These are phyloP conservation scores for Sebastolobus altivelis DNA, from an alignment of 2,797 vertebrate species.

Conservation along the genomic window DNA sequence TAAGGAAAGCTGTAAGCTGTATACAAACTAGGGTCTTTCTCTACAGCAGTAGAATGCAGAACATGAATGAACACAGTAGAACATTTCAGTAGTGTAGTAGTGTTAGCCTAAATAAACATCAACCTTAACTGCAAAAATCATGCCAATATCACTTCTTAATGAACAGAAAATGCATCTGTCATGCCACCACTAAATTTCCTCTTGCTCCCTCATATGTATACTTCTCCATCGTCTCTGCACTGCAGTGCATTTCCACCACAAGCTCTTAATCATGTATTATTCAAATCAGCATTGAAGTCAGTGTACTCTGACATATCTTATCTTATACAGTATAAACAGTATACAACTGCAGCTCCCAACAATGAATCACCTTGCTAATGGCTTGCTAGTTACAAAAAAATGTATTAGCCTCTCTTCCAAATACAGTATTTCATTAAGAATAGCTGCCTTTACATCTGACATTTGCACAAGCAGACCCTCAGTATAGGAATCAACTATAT, in stretches of 20 bases:
- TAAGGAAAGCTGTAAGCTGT: background rate
- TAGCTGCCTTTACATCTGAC: constrained; percentile 61
- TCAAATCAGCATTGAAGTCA: background rate
- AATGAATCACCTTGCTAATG: constrained; percentile 36
- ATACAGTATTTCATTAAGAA: constrained; percentile 48
- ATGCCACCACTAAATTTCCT: background rate
- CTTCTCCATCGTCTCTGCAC: background rate
- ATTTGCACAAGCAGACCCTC: constrained; percentile 67
- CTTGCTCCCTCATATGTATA: background rate
- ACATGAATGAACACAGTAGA: too few species aligned
- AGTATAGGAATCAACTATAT: constrained; percentile 56
- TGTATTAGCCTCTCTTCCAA: background rate
- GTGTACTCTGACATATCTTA: background rate
- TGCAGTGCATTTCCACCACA: background rate
- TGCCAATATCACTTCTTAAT: background rate
- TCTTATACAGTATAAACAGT: background rate
- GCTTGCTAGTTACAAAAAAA: constrained; percentile 10
- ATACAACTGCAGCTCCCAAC: background rate
- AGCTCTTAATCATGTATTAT: background rate
- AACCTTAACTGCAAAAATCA: background rate
- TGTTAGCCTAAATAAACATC: background rate
- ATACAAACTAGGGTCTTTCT: background rate
- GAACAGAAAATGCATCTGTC: background rate
- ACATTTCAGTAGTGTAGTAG: background rate
- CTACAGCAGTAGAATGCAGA: background rate